These are phyloP conservation scores for Urosaurus nigricauda DNA, from an alignment of 2,797 vertebrate species.

Conservation along the genomic window DNA sequence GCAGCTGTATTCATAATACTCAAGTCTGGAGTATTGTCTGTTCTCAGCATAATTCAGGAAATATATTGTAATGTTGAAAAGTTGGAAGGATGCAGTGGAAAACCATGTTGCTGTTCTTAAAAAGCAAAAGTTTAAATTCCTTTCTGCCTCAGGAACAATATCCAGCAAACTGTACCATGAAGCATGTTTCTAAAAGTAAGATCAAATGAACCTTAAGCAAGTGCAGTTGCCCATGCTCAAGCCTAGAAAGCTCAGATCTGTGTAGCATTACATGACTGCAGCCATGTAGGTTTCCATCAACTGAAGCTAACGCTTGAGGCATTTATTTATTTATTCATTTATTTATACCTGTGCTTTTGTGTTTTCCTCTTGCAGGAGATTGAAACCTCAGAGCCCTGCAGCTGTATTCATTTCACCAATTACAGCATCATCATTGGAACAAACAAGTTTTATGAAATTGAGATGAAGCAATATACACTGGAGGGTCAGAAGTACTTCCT, in stretches of 20 bases:
- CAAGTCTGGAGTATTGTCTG: not conserved
- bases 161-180: not conserved
- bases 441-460: constrained; percentile 99
- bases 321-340: too few species aligned
- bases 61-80: not conserved
- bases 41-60: not conserved
- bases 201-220: not conserved
- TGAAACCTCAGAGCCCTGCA: constrained; percentile 98
- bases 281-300: not conserved
- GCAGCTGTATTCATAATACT: not conserved
- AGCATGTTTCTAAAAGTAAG: not conserved
- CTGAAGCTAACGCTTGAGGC: not conserved
- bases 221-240: too few species aligned
- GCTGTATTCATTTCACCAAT: constrained; percentile 96
- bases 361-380: constrained; percentile 86
- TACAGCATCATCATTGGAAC: constrained; percentile 99
- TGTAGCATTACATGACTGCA: not conserved
- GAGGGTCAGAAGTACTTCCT: constrained; percentile 83
- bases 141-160: not conserved
- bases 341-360: not conserved
- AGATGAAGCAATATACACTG: constrained; percentile 98
- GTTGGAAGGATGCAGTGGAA: not conserved
- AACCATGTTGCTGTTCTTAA: not conserved
- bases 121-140: not conserved
- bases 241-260: not conserved